phyloP scores from a whole-genome alignment of 2,113 vertebrate species.

The Mesitornis unicolor region DNA sequence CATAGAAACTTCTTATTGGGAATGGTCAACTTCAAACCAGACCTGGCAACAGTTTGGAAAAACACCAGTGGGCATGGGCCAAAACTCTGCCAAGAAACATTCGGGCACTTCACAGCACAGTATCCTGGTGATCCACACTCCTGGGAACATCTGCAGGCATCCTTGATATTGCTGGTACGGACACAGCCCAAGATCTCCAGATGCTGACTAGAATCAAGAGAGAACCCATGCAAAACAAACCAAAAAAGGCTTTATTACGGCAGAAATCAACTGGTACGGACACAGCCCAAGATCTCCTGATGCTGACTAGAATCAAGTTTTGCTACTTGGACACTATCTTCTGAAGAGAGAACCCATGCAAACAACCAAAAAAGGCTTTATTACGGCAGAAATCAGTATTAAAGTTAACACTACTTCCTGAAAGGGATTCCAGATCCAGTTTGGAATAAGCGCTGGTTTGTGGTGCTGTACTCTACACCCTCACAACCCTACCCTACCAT shows the following conservation, averaged over 20 bases:
- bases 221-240: neutral
- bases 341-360: neutral
- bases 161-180: conserved; percentile 19
- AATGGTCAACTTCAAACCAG: neutral
- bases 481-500: neutral
- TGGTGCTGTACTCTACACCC: neutral
- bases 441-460: neutral
- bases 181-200: conserved; percentile 39
- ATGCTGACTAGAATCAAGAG: neutral
- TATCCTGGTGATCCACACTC: conserved; percentile 43
- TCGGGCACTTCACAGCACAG: conserved; percentile 29
- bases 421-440: neutral
- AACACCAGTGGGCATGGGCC: neutral
- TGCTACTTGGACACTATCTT: no score
- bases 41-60: conserved; percentile 32
- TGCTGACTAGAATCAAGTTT: neutral
- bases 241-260: neutral
- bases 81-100: conserved; percentile 40
- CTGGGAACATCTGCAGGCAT: conserved; percentile 60
- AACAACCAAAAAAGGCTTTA: neutral
- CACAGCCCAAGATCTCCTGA: conserved; percentile 40
- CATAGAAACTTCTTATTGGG: neutral
- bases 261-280: neutral
- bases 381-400: no score
- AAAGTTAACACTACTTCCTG: neutral